These are phyloP conservation scores for Platycheirus albimanus DNA, from an alignment of 2,888 invertebrate genomes.

Conservation along the genomic window DNA sequence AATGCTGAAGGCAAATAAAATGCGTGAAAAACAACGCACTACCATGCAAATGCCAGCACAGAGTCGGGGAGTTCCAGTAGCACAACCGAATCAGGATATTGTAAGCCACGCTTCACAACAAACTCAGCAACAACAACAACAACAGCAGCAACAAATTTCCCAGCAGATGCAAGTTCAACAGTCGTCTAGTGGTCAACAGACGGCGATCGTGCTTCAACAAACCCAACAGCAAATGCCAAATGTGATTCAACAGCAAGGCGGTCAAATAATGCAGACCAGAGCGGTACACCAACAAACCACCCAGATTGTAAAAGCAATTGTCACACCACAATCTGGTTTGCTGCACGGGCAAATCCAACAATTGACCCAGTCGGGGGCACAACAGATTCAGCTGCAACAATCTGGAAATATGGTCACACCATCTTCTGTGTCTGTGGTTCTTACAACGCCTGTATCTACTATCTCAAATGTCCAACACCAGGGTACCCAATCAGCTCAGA, in stretches of 20 bases:
- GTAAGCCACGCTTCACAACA: conserved; percentile 75
- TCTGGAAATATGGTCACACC: conserved; percentile 77
- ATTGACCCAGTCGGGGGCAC: conserved; percentile 80
- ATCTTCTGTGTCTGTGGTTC: conserved; percentile 82
- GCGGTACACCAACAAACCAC: conserved; percentile 80
- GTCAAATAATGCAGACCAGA: conserved; percentile 76
- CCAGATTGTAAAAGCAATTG: conserved; percentile 82
- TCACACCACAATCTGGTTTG: conserved; percentile 78
- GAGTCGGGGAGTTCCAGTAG: conserved; percentile 83
- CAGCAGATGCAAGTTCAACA: conserved; percentile 56
- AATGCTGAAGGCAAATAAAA: conserved; percentile 90
- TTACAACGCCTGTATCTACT: conserved; percentile 81
- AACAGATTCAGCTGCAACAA: conserved; percentile 78
- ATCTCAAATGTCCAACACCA: conserved; percentile 77
- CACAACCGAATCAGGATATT: conserved; percentile 77
- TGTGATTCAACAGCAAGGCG: conserved; percentile 75
- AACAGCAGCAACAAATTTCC: conserved; percentile 60
- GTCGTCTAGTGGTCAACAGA: conserved; percentile 74
- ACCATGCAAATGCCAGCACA: conserved; percentile 84
- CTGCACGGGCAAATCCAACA: conserved; percentile 84
- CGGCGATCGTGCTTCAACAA: conserved; percentile 79
- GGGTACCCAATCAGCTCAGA: conserved; percentile 78
- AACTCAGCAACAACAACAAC: conserved; percentile 70
- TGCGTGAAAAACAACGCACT: conserved; percentile 90
- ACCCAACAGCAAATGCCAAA: conserved; percentile 75